These are phyloP conservation scores for Drepanosiphum platanoidis DNA, from an alignment of 2,888 invertebrate genomes.

Conservation along the genomic window DNA sequence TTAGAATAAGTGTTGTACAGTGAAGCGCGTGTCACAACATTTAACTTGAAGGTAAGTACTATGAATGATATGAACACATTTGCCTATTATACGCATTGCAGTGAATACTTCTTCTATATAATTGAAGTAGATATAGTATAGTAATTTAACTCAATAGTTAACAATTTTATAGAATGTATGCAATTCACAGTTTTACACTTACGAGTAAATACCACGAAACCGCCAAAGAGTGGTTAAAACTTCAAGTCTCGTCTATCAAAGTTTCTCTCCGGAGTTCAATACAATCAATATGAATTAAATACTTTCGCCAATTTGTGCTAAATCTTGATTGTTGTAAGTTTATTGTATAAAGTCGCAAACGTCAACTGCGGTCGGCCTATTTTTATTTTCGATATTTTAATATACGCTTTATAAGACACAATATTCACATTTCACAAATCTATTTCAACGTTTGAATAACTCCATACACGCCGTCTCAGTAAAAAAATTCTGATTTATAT, in stretches of 20 bases:
- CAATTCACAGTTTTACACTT: background rate
- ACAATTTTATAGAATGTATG: background rate
- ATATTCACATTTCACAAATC: background rate
- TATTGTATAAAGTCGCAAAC: background rate
- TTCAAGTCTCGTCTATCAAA: background rate
- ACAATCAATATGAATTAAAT: background rate
- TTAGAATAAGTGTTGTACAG: no score
- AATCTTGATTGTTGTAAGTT: background rate
- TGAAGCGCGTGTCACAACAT: no score
- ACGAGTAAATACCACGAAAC: background rate
- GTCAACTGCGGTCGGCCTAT: background rate
- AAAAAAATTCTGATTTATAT: no score
- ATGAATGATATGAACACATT: no score
- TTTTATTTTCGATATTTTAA: background rate
- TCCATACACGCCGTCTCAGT: constrained; percentile 1
- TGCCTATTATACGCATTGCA: no score
- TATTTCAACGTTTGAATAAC: constrained; percentile 25
- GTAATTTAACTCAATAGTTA: no score
- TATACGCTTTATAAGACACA: background rate
- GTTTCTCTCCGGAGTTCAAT: background rate
- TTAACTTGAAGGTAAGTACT: no score
- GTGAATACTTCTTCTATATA: no score
- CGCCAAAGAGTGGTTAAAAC: background rate
- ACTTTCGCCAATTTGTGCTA: background rate
- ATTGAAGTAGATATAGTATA: no score